Base-by-base conservation (phyloP, 2,113 vertebrate genomes). In the Falcunculus frontatus region DNA sequence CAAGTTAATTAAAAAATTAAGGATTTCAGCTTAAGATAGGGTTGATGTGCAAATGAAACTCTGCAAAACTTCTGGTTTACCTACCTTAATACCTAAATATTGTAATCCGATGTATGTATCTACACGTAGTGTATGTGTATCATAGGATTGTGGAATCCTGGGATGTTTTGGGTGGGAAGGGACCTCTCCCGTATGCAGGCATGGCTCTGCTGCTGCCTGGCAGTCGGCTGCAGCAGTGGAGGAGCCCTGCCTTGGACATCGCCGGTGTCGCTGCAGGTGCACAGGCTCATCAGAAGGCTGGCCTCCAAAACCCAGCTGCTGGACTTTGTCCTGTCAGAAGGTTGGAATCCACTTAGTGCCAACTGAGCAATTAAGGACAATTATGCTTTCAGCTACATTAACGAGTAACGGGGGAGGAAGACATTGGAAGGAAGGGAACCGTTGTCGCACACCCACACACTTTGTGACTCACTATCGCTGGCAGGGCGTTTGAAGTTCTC, bases 261-360 rank as follows among this genome's bases (percentile, higher is more conserved):
- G 63, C 37, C 8, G 1, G 27, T 27, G 8, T n/a, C 4, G 1
- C 73, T 60, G 94, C 96, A 94, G 96, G 96, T 96, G 94, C 76
- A 25, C 2, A 2, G 88, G 60, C 94, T 85, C 63, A 9, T 37
- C 14, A 1, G 55, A 56, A 76, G 85, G 59, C 89, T 73, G 41
- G 25, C 35, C 65, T 73, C 75, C 89, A 50, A 63, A 93, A 82
- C 79, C 11, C 91, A 85, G 90, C 92, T 88, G 84, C 42, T 90
- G 75, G 70, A 67, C 90, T 91, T 92, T 75, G 76, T 68, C 69
- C 52, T 82, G 70, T 52, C 50, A 16, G 37, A 78, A 52, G 78
- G 59, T 32, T 70, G 79, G 88, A 97, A 98, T 97, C 95, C 94
- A 52, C 82, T 97, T 95, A 97, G 96, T 97, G 96, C 95, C 96